phyloP scores from a whole-genome alignment of 2,113 vertebrate genomes.

The Hyperopisus bebe region DNA sequence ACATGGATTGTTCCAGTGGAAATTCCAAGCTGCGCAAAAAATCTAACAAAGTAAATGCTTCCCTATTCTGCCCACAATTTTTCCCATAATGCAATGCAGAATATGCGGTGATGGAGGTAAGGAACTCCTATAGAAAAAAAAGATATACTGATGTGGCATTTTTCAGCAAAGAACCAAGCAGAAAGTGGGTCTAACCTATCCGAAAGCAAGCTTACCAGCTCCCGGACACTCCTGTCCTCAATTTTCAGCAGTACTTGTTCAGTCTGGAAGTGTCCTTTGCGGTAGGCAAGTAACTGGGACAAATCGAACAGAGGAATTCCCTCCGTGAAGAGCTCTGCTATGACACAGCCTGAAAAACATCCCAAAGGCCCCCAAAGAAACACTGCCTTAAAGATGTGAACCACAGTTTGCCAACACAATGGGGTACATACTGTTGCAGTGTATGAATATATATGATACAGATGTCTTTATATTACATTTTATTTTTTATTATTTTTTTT shows the following conservation, averaged over 20 bases:
- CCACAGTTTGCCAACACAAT: background rate
- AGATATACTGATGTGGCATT: background rate
- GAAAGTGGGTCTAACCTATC: background rate
- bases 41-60: background rate
- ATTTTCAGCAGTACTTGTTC: constrained; percentile 91
- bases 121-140: background rate
- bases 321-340: constrained; percentile 93
- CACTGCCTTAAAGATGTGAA: background rate
- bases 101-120: background rate
- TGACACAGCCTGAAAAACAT: constrained; percentile 78
- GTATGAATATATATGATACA: background rate
- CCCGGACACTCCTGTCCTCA: constrained; percentile 80
- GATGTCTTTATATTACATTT: background rate
- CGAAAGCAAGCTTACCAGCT: constrained; percentile 71
- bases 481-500: no score
- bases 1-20: background rate
- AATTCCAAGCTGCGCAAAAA: background rate
- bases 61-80: background rate
- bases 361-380: background rate
- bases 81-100: background rate
- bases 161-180: background rate
- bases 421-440: background rate
- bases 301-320: constrained; percentile 92
- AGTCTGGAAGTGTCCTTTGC: constrained; percentile 86
- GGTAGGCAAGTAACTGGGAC: constrained; percentile 91